Evolutionary conservation across 1,140 invertebrate genomes (phyloP).

Genomic region (Octopus sinensis): DNA sequence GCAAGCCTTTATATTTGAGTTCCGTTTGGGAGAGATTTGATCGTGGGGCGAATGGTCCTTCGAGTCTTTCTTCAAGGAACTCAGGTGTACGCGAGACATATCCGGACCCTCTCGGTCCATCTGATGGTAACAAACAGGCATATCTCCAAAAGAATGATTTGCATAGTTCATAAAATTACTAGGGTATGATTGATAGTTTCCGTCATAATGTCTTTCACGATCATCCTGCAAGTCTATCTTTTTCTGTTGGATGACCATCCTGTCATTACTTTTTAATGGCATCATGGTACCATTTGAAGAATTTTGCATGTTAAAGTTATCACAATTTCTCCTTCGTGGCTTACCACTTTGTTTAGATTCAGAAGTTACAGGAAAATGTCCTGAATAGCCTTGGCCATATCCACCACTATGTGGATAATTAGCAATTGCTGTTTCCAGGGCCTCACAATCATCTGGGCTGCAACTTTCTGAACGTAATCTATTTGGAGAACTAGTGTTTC

Average conservation of each 20-base stretch:
- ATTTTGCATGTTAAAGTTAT: not conserved
- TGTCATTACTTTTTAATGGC: not conserved
- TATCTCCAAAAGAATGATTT: conserved; percentile 1
- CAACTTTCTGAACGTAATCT: conserved; percentile 5
- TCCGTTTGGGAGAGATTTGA: conserved; percentile 4
- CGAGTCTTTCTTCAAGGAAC: not conserved
- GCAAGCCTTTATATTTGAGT: not conserved
- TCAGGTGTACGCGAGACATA: not conserved
- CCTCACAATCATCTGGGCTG: conserved; percentile 9
- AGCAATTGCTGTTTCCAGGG: not conserved
- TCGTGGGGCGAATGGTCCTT: not conserved
- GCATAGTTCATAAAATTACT: conserved; percentile 6
- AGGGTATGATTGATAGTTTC: not conserved
- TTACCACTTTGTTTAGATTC: conserved; percentile 5
- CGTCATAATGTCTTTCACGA: not conserved
- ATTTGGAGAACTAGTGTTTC: conserved; percentile 9
- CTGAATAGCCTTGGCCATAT: not conserved
- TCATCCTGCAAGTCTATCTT: not conserved
- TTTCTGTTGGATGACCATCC: not conserved
- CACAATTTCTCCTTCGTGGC: not conserved
- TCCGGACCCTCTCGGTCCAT: not conserved
- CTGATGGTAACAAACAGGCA: not conserved
- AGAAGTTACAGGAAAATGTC: conserved; percentile 4
- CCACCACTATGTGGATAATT: conserved; percentile 8
- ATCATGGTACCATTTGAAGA: conserved; percentile 9